Conservation (phyloP, 92 coral and sea anemone genomes). For the Montipora capitata region DNA sequence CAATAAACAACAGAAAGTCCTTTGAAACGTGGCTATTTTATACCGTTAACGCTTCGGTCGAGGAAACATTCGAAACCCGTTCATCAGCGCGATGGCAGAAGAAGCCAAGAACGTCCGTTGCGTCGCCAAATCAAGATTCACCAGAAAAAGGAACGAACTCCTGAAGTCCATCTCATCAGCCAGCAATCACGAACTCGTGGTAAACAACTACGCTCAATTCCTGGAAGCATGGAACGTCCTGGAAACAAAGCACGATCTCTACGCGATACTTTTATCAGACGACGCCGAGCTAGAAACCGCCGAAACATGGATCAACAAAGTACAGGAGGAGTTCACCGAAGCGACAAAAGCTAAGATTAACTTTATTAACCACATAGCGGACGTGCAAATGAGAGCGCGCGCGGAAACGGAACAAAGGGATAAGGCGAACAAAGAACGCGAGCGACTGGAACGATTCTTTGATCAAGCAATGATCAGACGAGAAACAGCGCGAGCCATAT, state of each 20-base stretch:
- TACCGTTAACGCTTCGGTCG: no score
- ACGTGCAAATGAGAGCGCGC: no score
- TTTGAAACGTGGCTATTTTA: no score
- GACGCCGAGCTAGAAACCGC: background rate
- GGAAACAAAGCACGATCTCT: conserved; percentile 37
- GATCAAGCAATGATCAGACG: no score
- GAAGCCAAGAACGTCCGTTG: background rate
- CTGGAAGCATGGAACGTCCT: conserved; percentile 10
- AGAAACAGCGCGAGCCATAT: no score
- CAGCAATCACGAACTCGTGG: conserved; percentile 12
- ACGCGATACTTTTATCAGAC: background rate
- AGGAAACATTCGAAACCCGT: background rate
- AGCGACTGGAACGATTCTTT: no score
- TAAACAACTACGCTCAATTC: background rate
- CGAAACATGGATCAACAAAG: background rate
- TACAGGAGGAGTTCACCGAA: background rate
- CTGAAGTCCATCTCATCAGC: conserved; percentile 5
- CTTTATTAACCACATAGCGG: no score
- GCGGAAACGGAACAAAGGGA: no score
- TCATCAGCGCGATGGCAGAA: background rate
- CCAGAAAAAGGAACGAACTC: conserved; percentile 26
- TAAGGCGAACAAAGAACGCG: no score
- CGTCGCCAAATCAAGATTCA: conserved; percentile 5
- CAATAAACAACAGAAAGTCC: no score
- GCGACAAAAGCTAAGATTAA: background rate